Conservation (phyloP, 2,888 invertebrate species). For the Lepeophtheirus nordmannii region DNA sequence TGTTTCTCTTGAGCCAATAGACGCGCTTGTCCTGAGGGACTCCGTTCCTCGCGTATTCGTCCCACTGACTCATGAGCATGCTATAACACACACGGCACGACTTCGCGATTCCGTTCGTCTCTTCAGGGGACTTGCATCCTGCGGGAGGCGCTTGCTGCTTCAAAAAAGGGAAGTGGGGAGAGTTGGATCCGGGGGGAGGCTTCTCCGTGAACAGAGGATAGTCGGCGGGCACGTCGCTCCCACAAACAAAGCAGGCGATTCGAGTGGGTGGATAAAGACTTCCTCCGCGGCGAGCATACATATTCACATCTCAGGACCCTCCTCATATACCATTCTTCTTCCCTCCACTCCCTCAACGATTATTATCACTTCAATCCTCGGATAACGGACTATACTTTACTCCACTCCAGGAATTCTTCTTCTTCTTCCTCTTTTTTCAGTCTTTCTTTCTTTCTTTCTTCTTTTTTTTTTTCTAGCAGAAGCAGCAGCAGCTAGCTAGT, state of each 20-base stretch:
- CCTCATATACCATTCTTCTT: conserved; percentile 29
- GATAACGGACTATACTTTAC: too few species aligned
- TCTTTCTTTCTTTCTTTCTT: too few species aligned
- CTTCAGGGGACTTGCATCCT: conserved; percentile 40
- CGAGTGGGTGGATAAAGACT: conserved; percentile 19
- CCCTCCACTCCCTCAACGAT: conserved; percentile 27
- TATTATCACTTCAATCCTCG: too few species aligned
- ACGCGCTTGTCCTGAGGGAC: conserved; percentile 61
- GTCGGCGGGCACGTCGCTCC: conserved; percentile 15
- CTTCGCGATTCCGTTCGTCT: conserved; percentile 41
- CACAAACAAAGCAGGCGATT: conserved; percentile 25
- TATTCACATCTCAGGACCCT: conserved; percentile 26
- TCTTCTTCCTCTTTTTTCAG: too few species aligned
- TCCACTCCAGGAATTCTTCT: too few species aligned
- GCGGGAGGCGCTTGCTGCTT: conserved; percentile 71
- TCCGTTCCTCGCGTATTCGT: conserved; percentile 65
- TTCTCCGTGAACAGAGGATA: conserved; percentile 18
- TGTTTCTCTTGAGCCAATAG: conserved; percentile 80
- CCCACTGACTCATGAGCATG: conserved; percentile 77
- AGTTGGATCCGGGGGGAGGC: background rate
- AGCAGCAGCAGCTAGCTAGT: background rate
- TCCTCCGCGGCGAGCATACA: conserved; percentile 4
- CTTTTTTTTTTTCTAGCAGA: too few species aligned
- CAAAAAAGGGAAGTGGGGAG: conserved; percentile 74
- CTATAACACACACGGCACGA: conserved; percentile 73